Evolutionary conservation across 2,797 vertebrate species (phyloP), one percentile per base, ranked within the genome.

Genomic region (Galaxias olidus): DNA sequence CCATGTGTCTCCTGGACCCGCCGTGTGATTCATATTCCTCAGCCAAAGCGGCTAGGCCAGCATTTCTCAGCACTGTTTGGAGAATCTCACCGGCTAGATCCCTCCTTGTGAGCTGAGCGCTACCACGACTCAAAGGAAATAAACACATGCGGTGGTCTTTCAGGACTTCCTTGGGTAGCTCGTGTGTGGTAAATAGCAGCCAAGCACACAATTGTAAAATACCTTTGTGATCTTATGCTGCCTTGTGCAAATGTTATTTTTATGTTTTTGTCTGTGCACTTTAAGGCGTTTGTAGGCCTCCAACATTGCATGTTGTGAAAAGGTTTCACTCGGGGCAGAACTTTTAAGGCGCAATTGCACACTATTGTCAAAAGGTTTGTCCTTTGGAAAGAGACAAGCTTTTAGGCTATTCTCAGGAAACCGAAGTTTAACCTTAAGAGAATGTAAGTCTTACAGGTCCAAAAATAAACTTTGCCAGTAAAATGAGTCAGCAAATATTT

Each of bases 1-100:
- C 62, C 50, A 64, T 72, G 76, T 56, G 65, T 72, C 72, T 70
- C 62, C 19, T 51, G 46, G 59, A 5, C 55, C 64, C 51, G 68
- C 20, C 11, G 49, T 40, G 18, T 66, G 65, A 77, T 80, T 73
- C 70, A 69, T 72, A 76, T 65, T 75, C 52, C 48, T 46, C 53
- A 48, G 44, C 49, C 64, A 64, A 42, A 54, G 41, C 57, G 41
- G 45, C 62, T 57, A 71, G 43, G 6, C 44, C 40, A 43, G 51
- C 15, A 12, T 58, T 4, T 44, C 43, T 8, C 44, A 50, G 47
- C 49, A 40, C 50, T 53, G 5, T 57, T 14, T 17, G 10, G 19
- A 58, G 19, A 30, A 50, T 13, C 12, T 59, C 10, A 59, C 14
- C 13, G 15, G 56, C 6, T 59, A 40, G 43, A 17, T n/a, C n/a